Evolutionary conservation across 1,140 invertebrate genomes (phyloP).

Genomic region (Pissodes strobi): DNA sequence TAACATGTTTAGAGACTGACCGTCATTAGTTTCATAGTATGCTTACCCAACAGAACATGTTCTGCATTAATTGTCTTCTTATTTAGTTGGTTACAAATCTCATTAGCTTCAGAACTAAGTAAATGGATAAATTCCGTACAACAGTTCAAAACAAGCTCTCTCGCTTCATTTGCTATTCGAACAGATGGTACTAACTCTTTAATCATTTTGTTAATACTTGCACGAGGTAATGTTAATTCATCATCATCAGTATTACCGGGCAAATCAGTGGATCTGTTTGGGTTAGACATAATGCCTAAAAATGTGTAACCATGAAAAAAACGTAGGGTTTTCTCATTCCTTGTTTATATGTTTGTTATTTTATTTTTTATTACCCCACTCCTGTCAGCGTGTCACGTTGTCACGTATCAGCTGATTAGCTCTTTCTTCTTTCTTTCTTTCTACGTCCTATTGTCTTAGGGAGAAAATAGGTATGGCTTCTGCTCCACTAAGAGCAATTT

Average conservation of each 20-base stretch:
- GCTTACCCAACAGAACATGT: slow-evolving; percentile 83
- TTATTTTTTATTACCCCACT: too few relatives aligned
- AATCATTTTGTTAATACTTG: slow-evolving; percentile 98
- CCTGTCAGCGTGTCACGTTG: too few relatives aligned
- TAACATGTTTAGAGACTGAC: too few relatives aligned
- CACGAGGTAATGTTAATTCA: slow-evolving; percentile 91
- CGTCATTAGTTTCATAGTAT: too few relatives aligned
- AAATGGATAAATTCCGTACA: slow-evolving; percentile 98
- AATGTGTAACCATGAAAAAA: too few relatives aligned
- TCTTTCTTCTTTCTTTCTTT: too few relatives aligned
- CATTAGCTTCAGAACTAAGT: slow-evolving; percentile 94
- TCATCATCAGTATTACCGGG: slow-evolving; percentile 73
- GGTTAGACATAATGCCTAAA: slow-evolving; percentile 35
- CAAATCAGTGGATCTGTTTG: slow-evolving; percentile 35
- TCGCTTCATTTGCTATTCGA: slow-evolving; percentile 92
- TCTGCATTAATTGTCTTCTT: slow-evolving; percentile 98
- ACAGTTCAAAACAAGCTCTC: slow-evolving; percentile 93
- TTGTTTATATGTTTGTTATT: too few relatives aligned
- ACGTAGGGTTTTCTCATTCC: too few relatives aligned
- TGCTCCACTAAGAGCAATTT: too few relatives aligned
- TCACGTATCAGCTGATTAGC: too few relatives aligned
- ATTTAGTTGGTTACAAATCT: slow-evolving; percentile 93
- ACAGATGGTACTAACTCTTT: slow-evolving; percentile 93
- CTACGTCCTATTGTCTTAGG: too few relatives aligned
- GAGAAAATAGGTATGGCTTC: too few relatives aligned